Base-by-base conservation (phyloP, 2,113 vertebrate genomes). In the Tapirus terrestris region DNA sequence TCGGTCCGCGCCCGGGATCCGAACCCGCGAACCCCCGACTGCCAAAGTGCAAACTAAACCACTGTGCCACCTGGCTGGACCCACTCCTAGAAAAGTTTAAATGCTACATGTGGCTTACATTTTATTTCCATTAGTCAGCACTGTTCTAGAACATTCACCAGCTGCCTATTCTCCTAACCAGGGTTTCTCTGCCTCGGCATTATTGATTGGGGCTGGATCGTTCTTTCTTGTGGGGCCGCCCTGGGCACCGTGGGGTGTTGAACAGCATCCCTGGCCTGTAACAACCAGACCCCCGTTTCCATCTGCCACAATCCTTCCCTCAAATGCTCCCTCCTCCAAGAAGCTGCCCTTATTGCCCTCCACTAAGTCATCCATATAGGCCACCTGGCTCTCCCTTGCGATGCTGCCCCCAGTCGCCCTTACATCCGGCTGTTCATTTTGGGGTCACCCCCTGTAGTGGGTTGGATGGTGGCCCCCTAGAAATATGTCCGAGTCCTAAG, bases 331-430 rank as follows among this genome's bases (percentile, higher is more conserved):
- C 65, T 82, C 18, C 76, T 83, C 48, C 87, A 45, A 82, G 91
- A 53, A 75, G 79, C 58, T 16, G 0, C 29, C 51, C 80, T 29
- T 31, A 21, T 31, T 48, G 33, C 51, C 65, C 5, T n/a, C 6
- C 8, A 5, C 5, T 2, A 33, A 16, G 68, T 56, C 31, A 20
- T 33, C 58, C 2, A 29, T 0, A 1, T 18, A 16, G 81, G 65
- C 18, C 33, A 58, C 79, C 33, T 48, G 63, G 14, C 31, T 29
- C 51, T 73, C 75, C 39, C 6, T 29, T 33, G 6, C 9, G 16
- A 25, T 2, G 60, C 39, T 51, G 58, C 31, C 60, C 27, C 21
- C 0, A 0, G 58, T 21, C 3, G 1, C 67, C 36, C 36, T 27
- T 60, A 43, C 83, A 31, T 23, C 53, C 33, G 39, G 23, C 16